Conservation (phyloP, 2,888 invertebrate species). For the Unio pictorum region DNA sequence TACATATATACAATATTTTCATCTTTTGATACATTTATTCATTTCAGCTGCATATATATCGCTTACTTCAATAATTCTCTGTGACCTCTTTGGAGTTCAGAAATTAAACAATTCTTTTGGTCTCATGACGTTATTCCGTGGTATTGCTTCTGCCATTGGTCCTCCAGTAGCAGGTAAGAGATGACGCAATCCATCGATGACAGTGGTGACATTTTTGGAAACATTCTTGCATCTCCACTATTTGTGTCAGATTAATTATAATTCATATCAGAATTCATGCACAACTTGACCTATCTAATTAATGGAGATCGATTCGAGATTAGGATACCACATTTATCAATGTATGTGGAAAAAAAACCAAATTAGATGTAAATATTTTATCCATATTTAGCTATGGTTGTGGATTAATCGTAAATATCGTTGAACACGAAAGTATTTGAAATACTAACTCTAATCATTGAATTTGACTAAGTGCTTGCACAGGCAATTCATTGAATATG, state of each 20-base stretch:
- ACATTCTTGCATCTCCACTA: background rate
- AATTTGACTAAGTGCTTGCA: no score
- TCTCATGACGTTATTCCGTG: conserved; percentile 93
- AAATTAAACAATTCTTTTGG: conserved; percentile 98
- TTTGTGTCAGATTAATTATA: background rate
- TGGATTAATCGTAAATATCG: no score
- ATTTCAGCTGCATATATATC: conserved; percentile 94
- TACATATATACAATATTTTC: background rate
- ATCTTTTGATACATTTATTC: background rate
- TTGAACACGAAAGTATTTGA: no score
- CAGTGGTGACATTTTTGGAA: background rate
- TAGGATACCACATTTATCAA: no score
- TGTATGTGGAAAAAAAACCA: no score
- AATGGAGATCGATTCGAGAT: no score
- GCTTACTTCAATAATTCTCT: conserved; percentile 96
- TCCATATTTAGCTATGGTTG: no score
- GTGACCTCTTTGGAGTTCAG: conserved; percentile 95
- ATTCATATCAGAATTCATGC: background rate
- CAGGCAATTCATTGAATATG: no score
- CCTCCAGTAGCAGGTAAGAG: conserved; percentile 85
- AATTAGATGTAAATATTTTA: no score
- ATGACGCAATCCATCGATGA: background rate
- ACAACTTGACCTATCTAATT: no score
- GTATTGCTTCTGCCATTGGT: conserved; percentile 89
- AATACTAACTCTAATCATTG: no score